These are phyloP conservation scores for Reticulitermes lucifugus DNA, from an alignment of 2,888 invertebrate genomes.

Conservation along the genomic window DNA sequence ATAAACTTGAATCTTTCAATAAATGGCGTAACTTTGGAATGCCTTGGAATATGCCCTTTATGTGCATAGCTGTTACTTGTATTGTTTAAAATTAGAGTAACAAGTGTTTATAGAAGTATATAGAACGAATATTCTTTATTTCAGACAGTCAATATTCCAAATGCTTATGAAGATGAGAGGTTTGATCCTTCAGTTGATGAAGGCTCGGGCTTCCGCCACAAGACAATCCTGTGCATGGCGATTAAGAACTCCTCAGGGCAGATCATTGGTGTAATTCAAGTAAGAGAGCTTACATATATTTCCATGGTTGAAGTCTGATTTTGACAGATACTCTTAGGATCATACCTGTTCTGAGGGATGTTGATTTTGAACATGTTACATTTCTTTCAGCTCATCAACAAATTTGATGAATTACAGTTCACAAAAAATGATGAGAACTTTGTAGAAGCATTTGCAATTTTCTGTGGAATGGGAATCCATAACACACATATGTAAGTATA, in stretches of 20 bases:
- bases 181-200: slow-evolving; percentile 92
- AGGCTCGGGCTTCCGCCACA: slow-evolving; percentile 84
- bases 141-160: slow-evolving; percentile 91
- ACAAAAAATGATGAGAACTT: slow-evolving; percentile 97
- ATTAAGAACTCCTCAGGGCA: slow-evolving; percentile 93
- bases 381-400: slow-evolving; percentile 83
- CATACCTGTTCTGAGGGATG: too few species aligned
- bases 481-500: slow-evolving; percentile 89
- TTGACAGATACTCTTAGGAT: too few species aligned
- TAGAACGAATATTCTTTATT: slow-evolving; percentile 55
- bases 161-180: slow-evolving; percentile 88
- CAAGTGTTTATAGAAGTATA: neutral
- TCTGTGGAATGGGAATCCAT: slow-evolving; percentile 97
- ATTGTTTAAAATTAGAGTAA: too few species aligned
- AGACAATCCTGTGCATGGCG: slow-evolving; percentile 94
- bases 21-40: too few species aligned
- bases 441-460: slow-evolving; percentile 96
- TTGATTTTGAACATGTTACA: too few species aligned
- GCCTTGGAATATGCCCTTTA: too few species aligned
- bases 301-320: neutral
- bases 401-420: slow-evolving; percentile 90
- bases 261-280: slow-evolving; percentile 92
- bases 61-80: too few species aligned
- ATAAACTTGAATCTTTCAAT: too few species aligned
- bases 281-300: slow-evolving; percentile 56